These are phyloP conservation scores for Octodonta nipae DNA, from an alignment of 2,888 invertebrate genomes.

Conservation along the genomic window DNA sequence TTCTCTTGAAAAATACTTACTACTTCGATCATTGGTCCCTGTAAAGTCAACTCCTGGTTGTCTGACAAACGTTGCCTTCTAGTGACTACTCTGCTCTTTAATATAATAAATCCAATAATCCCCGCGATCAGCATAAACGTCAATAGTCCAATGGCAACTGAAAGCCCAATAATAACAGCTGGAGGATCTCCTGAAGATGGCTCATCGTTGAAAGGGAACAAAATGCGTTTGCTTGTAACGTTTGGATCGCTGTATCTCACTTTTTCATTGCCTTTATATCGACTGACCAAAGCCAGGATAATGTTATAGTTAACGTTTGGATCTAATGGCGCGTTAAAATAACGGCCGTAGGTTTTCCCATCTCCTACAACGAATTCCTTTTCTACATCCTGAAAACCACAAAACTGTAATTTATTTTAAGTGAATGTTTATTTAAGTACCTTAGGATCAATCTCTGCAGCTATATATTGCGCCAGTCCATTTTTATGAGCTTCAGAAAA, in stretches of 20 bases:
- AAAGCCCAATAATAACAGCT: conserved; percentile 33
- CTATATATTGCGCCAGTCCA: conserved; percentile 65
- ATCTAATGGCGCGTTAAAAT: conserved; percentile 61
- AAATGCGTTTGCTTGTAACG: conserved; percentile 33
- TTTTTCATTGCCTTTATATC: conserved; percentile 50
- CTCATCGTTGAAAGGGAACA: conserved; percentile 39
- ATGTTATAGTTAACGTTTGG: conserved; percentile 50
- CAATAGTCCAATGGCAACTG: conserved; percentile 57
- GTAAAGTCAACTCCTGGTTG: conserved; percentile 57
- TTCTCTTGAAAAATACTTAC: no score
- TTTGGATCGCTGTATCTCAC: conserved; percentile 43
- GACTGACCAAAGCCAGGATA: conserved; percentile 58
- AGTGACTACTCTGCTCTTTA: conserved; percentile 39
- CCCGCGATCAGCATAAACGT: conserved; percentile 50
- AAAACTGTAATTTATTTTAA: no score
- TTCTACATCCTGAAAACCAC: conserved; percentile 42
- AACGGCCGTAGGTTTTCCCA: conserved; percentile 56
- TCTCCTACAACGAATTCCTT: conserved; percentile 67
- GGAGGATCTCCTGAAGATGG: conserved; percentile 30
- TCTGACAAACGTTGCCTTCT: conserved; percentile 40
- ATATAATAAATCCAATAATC: conserved; percentile 47
- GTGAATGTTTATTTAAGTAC: no score
- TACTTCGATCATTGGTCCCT: conserved; percentile 66
- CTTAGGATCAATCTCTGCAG: conserved; percentile 62
- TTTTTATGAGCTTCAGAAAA: conserved; percentile 53